These are phyloP conservation scores for Peromyscus californicus DNA, from an alignment of 2,113 vertebrate species.

Conservation along the genomic window DNA sequence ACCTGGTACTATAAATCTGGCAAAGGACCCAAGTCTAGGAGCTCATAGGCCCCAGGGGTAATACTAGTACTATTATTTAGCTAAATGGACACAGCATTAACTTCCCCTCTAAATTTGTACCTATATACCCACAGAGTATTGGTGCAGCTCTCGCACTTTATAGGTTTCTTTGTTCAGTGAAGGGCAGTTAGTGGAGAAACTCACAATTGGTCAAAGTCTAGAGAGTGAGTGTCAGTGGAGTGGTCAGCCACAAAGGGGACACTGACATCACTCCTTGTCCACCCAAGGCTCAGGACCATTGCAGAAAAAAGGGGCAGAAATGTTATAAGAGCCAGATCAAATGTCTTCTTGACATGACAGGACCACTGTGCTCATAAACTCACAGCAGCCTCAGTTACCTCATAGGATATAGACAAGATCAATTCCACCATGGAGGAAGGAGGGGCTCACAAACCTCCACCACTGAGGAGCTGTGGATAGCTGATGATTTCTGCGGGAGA, in stretches of 20 bases:
- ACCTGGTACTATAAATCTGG: no score
- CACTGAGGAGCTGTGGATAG: background rate
- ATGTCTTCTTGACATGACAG: background rate
- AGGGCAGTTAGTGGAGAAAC: background rate
- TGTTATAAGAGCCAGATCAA: background rate
- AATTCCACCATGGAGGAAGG: background rate
- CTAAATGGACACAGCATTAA: background rate
- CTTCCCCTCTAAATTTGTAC: background rate
- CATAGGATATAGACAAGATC: background rate
- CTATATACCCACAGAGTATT: background rate
- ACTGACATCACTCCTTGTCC: background rate
- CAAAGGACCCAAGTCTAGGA: background rate
- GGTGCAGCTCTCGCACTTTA: background rate
- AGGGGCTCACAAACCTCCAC: no score
- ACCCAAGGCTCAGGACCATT: background rate
- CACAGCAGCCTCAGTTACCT: background rate
- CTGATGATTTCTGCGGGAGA: background rate
- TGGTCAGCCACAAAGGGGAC: background rate
- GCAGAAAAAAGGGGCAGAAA: background rate
- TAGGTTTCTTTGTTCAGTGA: background rate
- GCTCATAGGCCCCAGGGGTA: background rate
- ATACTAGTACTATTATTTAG: background rate
- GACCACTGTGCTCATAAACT: background rate
- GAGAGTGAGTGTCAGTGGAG: background rate
- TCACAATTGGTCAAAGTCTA: background rate